Evolutionary conservation across 2,888 invertebrate species (phyloP), one percentile per base, ranked within the genome.

Genomic region (Sinotaia quadrata): DNA sequence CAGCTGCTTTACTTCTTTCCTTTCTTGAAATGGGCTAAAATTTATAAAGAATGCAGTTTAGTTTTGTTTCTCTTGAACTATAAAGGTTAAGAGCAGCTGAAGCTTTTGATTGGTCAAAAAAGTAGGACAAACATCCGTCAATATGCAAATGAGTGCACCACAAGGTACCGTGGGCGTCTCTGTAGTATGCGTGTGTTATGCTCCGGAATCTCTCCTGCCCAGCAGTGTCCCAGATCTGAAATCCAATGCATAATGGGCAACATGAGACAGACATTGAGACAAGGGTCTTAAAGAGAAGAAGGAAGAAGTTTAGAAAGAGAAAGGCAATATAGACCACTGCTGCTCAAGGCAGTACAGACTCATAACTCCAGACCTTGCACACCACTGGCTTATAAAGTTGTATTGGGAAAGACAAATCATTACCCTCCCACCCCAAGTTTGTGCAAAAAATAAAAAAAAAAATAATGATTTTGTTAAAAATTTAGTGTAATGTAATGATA

Each of bases 181-280:
- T 77, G 79, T 86, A 86, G 75, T 86, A 86, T 27, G 85, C 86
- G 69, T 84, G 84, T 47, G 85, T 85, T 49, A 86, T 84, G 75
- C 85, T 85, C 49, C 85, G 78, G 74, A 86, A 86, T 51, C 86
- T 70, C 73, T 86, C 86, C 71, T 85, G 84, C 24, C 85, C 85
- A 4, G 85, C 87, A n/a, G 87, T 87, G 73, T 87, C 87, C 86
- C 86, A 87, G 51, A 87, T 86, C 85, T 87, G 77, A 52, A 82
- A 81, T 47, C 27, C 54, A 54, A 54, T 27, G 27, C 21, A 54
- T 54, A 54, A 54, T 54, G 54, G 54, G 18, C 54, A 62, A 62
- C 36, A 49, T 62, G 62, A 62, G 36, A 51, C 24, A 62, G 51
- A n/a, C 4, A 24, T n/a, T 51, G 51, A 21, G 31, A 47, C 47